phyloP scores from a whole-genome alignment of 2,888 invertebrate genomes.

The Cheilosia scutellata region DNA sequence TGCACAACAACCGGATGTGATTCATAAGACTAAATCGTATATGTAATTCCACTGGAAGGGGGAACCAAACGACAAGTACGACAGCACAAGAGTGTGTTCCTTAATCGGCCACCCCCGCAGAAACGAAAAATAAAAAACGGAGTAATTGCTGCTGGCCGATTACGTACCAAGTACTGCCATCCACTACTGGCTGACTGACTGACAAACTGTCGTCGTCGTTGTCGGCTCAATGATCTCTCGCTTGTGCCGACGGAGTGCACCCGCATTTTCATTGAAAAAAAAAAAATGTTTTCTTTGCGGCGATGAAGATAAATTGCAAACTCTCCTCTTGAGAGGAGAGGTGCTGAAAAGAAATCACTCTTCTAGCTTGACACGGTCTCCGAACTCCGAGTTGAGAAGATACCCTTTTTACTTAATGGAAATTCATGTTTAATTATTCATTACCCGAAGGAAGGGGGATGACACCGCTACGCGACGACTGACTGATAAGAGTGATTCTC shows the following conservation, averaged over 20 bases:
- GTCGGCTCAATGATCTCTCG: constrained; percentile 34
- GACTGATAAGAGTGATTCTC: constrained; percentile 33
- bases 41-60: constrained; percentile 48
- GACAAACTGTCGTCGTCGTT: constrained; percentile 59
- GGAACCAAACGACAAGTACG: constrained; percentile 23
- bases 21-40: constrained; percentile 75
- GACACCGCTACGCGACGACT: background rate
- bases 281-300: constrained; percentile 34
- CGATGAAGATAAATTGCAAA: constrained; percentile 71
- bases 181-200: constrained; percentile 60
- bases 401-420: constrained; percentile 28
- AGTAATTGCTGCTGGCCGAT: constrained; percentile 66
- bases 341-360: constrained; percentile 67
- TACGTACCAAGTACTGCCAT: constrained; percentile 22
- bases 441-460: constrained; percentile 11
- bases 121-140: constrained; percentile 30
- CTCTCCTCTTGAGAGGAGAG: constrained; percentile 34
- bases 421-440: constrained; percentile 71
- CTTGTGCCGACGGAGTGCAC: constrained; percentile 31
- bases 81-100: constrained; percentile 57
- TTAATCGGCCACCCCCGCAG: constrained; percentile 75
- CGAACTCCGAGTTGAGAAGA: constrained; percentile 13
- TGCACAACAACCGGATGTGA: constrained; percentile 74
- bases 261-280: constrained; percentile 65
- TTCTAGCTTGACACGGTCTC: constrained; percentile 52